Conservation (phyloP, 2,113 vertebrate species). For the Osmerus eperlanus region DNA sequence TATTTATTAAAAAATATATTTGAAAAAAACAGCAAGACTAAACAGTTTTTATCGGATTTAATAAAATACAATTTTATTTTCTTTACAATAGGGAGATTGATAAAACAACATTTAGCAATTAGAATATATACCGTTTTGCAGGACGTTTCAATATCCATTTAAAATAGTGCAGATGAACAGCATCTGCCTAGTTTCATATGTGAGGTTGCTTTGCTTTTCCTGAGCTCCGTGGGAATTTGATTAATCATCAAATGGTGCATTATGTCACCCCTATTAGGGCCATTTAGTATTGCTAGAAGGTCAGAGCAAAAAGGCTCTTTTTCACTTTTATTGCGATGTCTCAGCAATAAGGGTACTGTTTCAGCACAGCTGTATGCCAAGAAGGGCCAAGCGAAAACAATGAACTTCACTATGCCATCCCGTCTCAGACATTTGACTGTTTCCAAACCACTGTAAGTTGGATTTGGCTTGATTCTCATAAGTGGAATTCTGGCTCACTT, state of each 20-base stretch:
- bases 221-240: constrained; percentile 70
- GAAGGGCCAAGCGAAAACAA: constrained; percentile 45
- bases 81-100: not conserved
- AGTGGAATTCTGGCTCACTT: constrained; percentile 4
- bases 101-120: constrained; percentile 26
- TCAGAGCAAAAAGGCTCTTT: constrained; percentile 57
- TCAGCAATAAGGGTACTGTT: constrained; percentile 67
- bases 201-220: constrained; percentile 43
- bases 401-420: constrained; percentile 56
- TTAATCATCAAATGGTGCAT: constrained; percentile 72
- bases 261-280: constrained; percentile 69
- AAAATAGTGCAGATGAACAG: constrained; percentile 45
- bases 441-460: constrained; percentile 14
- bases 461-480: constrained; percentile 1
- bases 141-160: constrained; percentile 44
- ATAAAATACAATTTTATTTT: not conserved
- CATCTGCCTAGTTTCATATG: constrained; percentile 56
- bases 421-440: constrained; percentile 31
- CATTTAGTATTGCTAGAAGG: constrained; percentile 67
- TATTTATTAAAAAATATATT: no score
- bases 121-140: constrained; percentile 24
- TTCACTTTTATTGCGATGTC: constrained; percentile 65
- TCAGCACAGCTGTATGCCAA: constrained; percentile 64
- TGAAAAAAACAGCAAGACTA: no score
- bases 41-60: no score